Percentiles rank a stretch among this genome's conserved stretches.
phyloP scores from a whole-genome alignment of 2,797 vertebrate genomes.

The Uromys caudimaculatus region DNA sequence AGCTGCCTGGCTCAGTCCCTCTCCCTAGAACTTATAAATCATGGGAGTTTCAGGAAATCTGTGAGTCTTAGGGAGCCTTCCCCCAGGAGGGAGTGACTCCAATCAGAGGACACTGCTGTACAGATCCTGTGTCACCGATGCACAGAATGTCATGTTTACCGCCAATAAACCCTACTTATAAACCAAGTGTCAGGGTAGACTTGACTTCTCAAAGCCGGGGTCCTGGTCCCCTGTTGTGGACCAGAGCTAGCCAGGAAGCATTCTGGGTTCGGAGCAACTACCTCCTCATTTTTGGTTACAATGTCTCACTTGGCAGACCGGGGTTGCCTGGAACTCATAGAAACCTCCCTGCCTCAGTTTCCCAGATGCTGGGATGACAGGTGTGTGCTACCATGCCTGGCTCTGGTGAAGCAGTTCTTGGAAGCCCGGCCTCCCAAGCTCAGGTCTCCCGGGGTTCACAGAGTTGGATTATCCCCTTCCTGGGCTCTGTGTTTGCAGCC shows the following conservation, averaged over 20 bases:
- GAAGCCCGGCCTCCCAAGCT: not conserved
- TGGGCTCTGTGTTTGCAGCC: not conserved
- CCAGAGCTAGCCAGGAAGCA: not conserved
- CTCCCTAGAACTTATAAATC: not conserved
- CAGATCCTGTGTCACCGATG: not conserved
- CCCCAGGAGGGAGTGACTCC: not conserved
- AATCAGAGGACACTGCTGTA: not conserved
- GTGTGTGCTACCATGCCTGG: not conserved
- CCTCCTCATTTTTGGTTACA: not conserved
- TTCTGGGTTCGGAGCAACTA: not conserved
- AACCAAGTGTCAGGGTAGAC: not conserved
- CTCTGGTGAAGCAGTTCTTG: not conserved
- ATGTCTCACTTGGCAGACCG: not conserved
- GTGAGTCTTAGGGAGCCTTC: not conserved
- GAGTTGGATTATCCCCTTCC: not conserved
- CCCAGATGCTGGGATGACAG: not conserved
- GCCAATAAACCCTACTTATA: not conserved
- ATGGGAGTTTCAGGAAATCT: not conserved
- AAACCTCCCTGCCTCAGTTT: not conserved
- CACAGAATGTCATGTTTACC: not conserved
- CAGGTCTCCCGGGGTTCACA: not conserved
- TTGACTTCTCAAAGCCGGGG: not conserved
- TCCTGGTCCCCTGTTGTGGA: not conserved
- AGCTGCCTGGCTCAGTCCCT: not conserved
- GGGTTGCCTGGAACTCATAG: not conserved